phyloP scores from a whole-genome alignment of 92 coral and sea anemone genomes.

The Paramuricea clavata region DNA sequence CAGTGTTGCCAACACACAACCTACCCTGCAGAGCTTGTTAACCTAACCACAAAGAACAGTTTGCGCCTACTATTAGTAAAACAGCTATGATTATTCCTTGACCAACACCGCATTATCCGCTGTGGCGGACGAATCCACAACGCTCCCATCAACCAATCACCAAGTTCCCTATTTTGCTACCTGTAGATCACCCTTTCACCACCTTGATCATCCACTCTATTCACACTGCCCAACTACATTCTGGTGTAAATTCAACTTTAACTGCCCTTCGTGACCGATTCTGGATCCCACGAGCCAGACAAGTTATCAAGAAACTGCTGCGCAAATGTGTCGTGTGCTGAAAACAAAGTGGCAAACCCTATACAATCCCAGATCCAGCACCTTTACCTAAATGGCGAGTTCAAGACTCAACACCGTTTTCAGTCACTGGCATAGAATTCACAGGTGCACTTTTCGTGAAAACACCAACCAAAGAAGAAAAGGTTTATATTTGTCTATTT shows the following conservation, averaged over 20 bases:
- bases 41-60: neutral
- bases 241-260: neutral
- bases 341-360: neutral
- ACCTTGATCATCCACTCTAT: neutral
- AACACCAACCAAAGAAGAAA: too few species aligned
- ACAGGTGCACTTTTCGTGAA: too few species aligned
- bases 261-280: neutral
- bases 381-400: too few species aligned
- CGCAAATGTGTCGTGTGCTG: neutral
- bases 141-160: neutral
- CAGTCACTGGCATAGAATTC: too few species aligned
- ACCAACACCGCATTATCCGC: neutral
- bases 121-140: neutral
- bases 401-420: too few species aligned
- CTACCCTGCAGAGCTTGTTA: neutral
- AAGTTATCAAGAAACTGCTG: neutral
- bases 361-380: neutral
- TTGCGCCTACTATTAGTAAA: neutral
- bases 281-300: neutral
- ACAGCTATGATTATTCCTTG: neutral
- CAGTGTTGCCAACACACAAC: neutral
- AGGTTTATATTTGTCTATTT: too few species aligned
- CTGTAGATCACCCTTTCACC: neutral
- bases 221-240: neutral
- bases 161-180: neutral